Base-by-base conservation (phyloP, 2,888 invertebrate species). In the Heliothis peltigera region DNA sequence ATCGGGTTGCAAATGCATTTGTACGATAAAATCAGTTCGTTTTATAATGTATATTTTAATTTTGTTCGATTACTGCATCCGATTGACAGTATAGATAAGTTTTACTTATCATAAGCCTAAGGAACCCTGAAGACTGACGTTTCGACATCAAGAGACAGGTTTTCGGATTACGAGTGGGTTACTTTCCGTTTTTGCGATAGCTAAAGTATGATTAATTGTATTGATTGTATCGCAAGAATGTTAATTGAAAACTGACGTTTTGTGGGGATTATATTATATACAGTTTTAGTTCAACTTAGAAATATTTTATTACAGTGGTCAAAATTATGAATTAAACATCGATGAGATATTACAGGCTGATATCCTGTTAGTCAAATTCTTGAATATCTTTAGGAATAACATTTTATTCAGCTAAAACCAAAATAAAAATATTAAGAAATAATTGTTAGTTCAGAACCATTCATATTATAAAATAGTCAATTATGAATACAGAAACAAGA, bases 141-240 rank as follows among this genome's bases (percentile, higher is more conserved):
- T 80, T 74, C 64, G 57, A 81, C 59, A 74, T 76, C 74, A 71
- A 70, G 74, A 79, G 81, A 84, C 87, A 81, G 84, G 86, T 86
- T 83, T 70, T 79, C 59, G 78, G 79, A 84, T 84, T 87, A 84
- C 80, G 64, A 77, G 72, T 78, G 64, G 73, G 76, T 74, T 83
- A 83, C 87, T 84, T 85, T 87, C 85, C 74, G 84, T 86, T 85
- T 88, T 85, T 86, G 85, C 83, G 84, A 84, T 86, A 86, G 83
- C 82, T 72, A 82, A 86, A 84, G 80, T 83, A 87, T 88, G 86
- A 89, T 89, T 88, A 88, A 89, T 88, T 80, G 80, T 72, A 80
- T 67, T 70, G 88, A 89, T 88, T 75, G 71, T 84, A 87, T 84
- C 84, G 70, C 52, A 75, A 79, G 83, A 87, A 83, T 84, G 81